Conservation (phyloP, 2,113 vertebrate genomes). For the Coryphaenoides rupestris region DNA sequence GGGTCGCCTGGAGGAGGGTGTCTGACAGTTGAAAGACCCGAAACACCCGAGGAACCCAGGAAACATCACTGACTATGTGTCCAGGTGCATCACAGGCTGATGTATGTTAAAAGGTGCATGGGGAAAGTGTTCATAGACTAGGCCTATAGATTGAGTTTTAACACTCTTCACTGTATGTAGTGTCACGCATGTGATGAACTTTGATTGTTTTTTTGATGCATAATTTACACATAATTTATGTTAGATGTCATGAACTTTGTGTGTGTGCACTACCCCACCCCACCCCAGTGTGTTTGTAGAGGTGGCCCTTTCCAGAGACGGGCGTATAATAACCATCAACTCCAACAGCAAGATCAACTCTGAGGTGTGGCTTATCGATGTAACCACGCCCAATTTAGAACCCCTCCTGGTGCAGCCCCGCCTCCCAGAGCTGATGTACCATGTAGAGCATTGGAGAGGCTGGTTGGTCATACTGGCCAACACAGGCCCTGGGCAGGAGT, state of each 20-base stretch:
- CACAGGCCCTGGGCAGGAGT: slow-evolving; percentile 82
- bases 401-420: slow-evolving; percentile 83
- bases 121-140: not conserved
- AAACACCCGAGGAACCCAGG: too few species aligned
- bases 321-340: slow-evolving; percentile 84
- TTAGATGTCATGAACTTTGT: too few species aligned
- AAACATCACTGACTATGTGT: too few species aligned
- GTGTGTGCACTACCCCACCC: not conserved
- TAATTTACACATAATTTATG: too few species aligned
- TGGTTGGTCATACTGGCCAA: slow-evolving; percentile 86
- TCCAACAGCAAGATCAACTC: slow-evolving; percentile 89
- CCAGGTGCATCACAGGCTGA: too few species aligned
- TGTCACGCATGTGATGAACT: too few species aligned
- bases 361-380: slow-evolving; percentile 85
- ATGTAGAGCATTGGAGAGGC: slow-evolving; percentile 82
- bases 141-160: not conserved
- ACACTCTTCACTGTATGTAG: too few species aligned
- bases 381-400: slow-evolving; percentile 59
- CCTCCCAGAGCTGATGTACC: slow-evolving; percentile 80
- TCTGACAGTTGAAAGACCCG: too few species aligned
- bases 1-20: too few species aligned
- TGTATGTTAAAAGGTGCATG: too few species aligned
- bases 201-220: too few species aligned
- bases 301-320: slow-evolving; percentile 83
- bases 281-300: slow-evolving; percentile 80